Evolutionary conservation across 1,140 invertebrate genomes (phyloP), one percentile per base, ranked within the genome.

Genomic region (Dryas iulia): DNA sequence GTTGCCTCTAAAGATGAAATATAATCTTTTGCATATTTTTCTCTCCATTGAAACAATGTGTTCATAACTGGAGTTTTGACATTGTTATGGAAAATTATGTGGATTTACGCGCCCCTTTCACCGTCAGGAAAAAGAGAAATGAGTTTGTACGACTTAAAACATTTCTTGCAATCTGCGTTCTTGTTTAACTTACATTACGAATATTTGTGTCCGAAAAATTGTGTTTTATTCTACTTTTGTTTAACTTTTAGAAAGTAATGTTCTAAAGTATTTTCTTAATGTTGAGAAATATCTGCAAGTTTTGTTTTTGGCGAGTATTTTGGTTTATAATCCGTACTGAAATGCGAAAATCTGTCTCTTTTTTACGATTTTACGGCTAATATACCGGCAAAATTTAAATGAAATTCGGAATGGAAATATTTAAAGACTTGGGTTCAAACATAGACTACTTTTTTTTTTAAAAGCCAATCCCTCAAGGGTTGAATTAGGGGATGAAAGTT

Each of bases 131-230:
- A 69, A 73, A 73, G 72, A 77, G 76, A 80, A 83, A 82, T 77
- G 76, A 81, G 76, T 79, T 82, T 81, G 59, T 66, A 52, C 56
- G 76, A 82, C 76, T 83, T 83, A 73, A 67, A 83, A 77, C 73
- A 81, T 86, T 84, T 63, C 78, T 79, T 71, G 61, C 62, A 73
- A 81, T 82, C 78, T 76, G 71, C 62, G 71, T 64, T 71, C 66
- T 72, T 77, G 30, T 78, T 79, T 78, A 76, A 83, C 73, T 80
- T 74, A 80, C 75, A 79, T 83, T 78, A 79, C 73, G 71, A 79
- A 82, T 72, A 77, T 77, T 82, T 69, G 71, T 67, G 71, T 47
- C 33, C 56, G 12, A 59, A 54, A 52, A 59, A 66, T 47, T 59
- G 52, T 47, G 52, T 47, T 66, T 59, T 23, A 39, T 47, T 59